Conservation (phyloP, 1,140 invertebrate genomes). For the Cyphomyrmex costatus region DNA sequence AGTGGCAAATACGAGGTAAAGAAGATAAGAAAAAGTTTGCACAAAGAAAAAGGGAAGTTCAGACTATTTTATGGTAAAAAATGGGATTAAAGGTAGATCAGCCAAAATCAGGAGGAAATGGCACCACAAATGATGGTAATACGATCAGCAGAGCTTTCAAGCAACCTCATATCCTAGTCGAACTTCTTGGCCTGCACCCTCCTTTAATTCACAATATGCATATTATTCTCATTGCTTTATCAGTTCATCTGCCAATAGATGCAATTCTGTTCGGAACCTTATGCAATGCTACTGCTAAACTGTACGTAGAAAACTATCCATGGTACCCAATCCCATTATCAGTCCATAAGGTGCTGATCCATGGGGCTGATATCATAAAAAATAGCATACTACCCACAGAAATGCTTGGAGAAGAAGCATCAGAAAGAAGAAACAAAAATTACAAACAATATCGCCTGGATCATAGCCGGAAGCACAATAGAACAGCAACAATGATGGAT, state of each 20-base stretch:
- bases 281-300: not conserved
- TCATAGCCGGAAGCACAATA: not conserved
- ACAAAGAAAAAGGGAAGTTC: not conserved
- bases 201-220: not conserved
- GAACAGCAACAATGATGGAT: not conserved
- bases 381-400: not conserved
- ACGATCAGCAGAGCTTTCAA: conserved; percentile 20
- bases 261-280: not conserved
- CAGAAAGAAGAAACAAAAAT: conserved; percentile 33
- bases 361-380: not conserved
- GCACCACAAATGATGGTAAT: conserved; percentile 21
- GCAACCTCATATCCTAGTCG: not conserved
- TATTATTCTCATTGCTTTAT: conserved; percentile 9
- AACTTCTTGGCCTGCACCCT: not conserved
- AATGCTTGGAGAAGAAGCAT: conserved; percentile 32
- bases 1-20: conserved; percentile 5
- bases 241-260: not conserved
- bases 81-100: conserved; percentile 18
- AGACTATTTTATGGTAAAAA: conserved; percentile 21
- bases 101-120: not conserved
- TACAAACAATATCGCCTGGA: not conserved
- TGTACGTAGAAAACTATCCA: not conserved
- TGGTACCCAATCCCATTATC: not conserved
- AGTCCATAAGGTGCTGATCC: not conserved
- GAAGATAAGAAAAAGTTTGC: not conserved